Base-by-base conservation (phyloP, 2,113 vertebrate genomes). In the Polypterus senegalus region DNA sequence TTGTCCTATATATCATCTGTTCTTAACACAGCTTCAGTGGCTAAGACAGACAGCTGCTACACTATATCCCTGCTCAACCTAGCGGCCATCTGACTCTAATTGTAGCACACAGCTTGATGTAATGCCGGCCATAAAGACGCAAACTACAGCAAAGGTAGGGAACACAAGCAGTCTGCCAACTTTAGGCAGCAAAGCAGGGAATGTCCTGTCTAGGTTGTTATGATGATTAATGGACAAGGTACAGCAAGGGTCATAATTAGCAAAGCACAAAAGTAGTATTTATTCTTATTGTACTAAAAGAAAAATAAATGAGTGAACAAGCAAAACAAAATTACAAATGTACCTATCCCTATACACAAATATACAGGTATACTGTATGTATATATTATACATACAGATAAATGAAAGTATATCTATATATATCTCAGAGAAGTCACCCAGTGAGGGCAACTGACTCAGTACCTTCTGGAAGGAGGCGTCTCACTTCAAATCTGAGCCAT, bases 201-300 rank as follows among this genome's bases (percentile, higher is more conserved):
- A 73, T 10, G 72, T 61, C 75, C 81, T 87, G 86, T 78, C 84
- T 84, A 27, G 79, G 68, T 75, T 81, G 83, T 69, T 80, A 77
- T 27, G 88, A 90, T 94, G 91, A 94, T 94, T 94, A 93, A 94
- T 93, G 91, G 91, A 77, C 74, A 80, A 84, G 88, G 83, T 79
- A 85, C 86, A 89, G 89, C 86, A 89, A 92, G 88, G 83, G 85
- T 85, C 86, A 88, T 89, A 88, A 89, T 92, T 94, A 94, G 81
- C 86, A 89, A 83, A 87, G 82, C 86, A 87, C 77, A 70, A 86
- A 86, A 90, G 91, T 27, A 27, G 1, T 27, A 27, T 27, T 27
- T 27, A 27, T 27, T 27, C 27, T 27, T 27, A 27, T 27, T 27
- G 27, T 27, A 27, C 27, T 27, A 27, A 27, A 27, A 27, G 27